These are phyloP conservation scores for Dendroctonus valens DNA, from an alignment of 1,140 invertebrate genomes.

Conservation along the genomic window DNA sequence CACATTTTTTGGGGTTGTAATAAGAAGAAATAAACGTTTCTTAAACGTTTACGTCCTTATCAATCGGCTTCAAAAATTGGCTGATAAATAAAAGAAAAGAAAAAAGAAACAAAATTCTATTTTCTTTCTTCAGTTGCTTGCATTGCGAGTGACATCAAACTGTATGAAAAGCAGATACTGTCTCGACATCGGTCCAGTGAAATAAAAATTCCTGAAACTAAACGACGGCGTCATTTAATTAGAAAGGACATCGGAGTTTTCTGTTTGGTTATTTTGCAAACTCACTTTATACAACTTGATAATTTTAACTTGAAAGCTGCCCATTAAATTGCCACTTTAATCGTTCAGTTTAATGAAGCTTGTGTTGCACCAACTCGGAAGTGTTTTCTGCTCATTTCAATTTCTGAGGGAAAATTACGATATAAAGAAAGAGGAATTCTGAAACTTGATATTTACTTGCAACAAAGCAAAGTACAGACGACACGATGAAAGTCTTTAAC, in stretches of 20 bases:
- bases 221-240: too few species aligned
- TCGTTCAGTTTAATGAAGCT: slow-evolving; percentile 2
- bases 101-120: too few species aligned
- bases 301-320: neutral
- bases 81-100: too few species aligned
- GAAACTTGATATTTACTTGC: neutral
- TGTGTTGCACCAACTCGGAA: neutral
- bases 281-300: neutral
- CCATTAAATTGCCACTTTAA: neutral
- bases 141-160: too few species aligned
- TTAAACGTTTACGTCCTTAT: too few species aligned
- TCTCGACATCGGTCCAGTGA: too few species aligned
- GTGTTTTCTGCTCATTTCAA: slow-evolving; percentile 1
- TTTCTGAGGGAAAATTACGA: neutral
- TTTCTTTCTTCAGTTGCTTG: too few species aligned
- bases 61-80: too few species aligned
- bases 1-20: too few species aligned
- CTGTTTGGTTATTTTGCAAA: slow-evolving; percentile 1
- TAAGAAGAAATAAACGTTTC: too few species aligned
- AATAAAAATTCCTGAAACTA: too few species aligned
- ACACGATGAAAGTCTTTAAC: neutral
- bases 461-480: neutral
- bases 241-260: neutral
- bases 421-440: neutral
- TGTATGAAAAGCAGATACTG: too few species aligned